phyloP scores from a whole-genome alignment of 2,113 vertebrate species.

The Turdus rufiventris region DNA sequence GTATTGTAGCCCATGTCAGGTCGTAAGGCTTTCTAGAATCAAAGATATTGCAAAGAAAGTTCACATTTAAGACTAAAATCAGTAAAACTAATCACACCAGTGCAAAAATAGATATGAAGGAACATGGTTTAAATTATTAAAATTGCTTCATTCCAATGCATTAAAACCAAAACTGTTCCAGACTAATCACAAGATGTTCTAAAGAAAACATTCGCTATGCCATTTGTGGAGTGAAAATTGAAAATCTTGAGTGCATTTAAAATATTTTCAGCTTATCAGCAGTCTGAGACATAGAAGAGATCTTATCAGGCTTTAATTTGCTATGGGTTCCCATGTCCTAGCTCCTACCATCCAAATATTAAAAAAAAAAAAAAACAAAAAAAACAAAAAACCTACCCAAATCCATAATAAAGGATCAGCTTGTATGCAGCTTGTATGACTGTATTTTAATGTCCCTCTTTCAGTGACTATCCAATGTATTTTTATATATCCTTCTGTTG shows the following conservation, averaged over 20 bases:
- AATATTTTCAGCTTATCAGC: not conserved
- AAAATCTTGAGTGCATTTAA: not conserved
- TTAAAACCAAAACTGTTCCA: not conserved
- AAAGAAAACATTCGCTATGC: not conserved
- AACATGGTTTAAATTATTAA: not conserved
- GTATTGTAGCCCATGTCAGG: constrained; percentile 94
- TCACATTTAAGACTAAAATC: not conserved
- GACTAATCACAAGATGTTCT: not conserved
- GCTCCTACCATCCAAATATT: not conserved
- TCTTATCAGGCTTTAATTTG: not conserved
- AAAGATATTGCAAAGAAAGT: constrained; percentile 6
- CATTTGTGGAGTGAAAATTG: not conserved
- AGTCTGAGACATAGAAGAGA: not conserved
- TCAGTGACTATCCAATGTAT: not conserved
- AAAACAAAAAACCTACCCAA: not conserved
- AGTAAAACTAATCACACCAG: not conserved
- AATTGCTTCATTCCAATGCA: not conserved
- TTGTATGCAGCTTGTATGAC: not conserved
- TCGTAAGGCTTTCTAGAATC: constrained; percentile 85
- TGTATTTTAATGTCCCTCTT: not conserved
- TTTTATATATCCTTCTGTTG: not conserved
- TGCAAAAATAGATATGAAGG: not conserved
- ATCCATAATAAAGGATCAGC: not conserved
- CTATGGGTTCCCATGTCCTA: not conserved
- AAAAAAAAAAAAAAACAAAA: too few species aligned